Evolutionary conservation across 2,888 invertebrate genomes (phyloP).

Genomic region (Stramonita haemastoma): DNA sequence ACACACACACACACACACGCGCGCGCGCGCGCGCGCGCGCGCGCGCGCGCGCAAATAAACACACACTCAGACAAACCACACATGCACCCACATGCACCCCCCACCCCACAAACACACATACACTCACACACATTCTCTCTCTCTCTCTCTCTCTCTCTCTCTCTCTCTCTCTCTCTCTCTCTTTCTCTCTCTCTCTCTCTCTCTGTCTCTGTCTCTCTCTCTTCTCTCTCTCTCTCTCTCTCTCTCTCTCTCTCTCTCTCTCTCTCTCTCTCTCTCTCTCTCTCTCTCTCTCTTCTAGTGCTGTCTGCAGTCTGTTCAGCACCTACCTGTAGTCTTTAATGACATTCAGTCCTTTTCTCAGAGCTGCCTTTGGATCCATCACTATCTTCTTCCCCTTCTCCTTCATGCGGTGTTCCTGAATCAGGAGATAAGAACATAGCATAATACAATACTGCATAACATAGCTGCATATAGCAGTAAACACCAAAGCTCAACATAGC

Average conservation of each 20-base stretch:
- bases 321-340: slow-evolving; percentile 69
- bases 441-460: neutral
- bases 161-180: neutral
- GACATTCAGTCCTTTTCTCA: slow-evolving; percentile 62
- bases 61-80: neutral
- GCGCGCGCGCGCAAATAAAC: neutral
- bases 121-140: neutral
- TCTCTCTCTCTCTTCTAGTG: neutral
- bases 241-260: neutral
- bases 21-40: too few relatives aligned
- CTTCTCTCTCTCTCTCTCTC: neutral
- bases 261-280: neutral
- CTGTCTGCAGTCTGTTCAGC: neutral
- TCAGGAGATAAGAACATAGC: neutral
- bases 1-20: neutral
- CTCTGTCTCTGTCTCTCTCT: neutral
- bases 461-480: too few relatives aligned
- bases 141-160: neutral
- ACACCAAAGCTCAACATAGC: too few relatives aligned
- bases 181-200: neutral
- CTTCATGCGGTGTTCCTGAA: slow-evolving; percentile 56
- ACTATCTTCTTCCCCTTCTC: slow-evolving; percentile 64
- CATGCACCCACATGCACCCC: neutral
- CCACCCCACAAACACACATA: neutral
- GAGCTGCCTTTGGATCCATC: slow-evolving; percentile 63